These are phyloP conservation scores for Aphelenchoides bicaudatus DNA, from an alignment of 2,888 invertebrate species.

Conservation along the genomic window DNA sequence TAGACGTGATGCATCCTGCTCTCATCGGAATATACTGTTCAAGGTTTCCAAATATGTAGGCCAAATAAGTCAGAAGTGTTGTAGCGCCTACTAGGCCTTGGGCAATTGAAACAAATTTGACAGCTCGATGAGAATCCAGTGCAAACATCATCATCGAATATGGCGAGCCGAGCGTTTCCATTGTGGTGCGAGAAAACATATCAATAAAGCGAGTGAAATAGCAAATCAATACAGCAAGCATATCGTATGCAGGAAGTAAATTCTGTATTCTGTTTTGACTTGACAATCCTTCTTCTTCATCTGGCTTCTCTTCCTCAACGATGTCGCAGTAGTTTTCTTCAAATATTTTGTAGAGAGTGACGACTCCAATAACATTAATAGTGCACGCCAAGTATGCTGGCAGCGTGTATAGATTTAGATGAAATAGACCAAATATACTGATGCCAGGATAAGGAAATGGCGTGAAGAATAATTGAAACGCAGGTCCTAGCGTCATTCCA, in stretches of 20 bases:
- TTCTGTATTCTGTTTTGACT: constrained; percentile 50
- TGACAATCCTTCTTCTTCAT: neutral
- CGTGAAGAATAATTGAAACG: constrained; percentile 61
- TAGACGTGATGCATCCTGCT: constrained; percentile 9
- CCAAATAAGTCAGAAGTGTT: constrained; percentile 58
- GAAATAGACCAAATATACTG: constrained; percentile 41
- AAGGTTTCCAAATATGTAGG: constrained; percentile 59
- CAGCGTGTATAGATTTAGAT: constrained; percentile 41
- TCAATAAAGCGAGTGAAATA: constrained; percentile 60
- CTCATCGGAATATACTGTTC: constrained; percentile 32
- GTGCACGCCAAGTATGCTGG: constrained; percentile 34
- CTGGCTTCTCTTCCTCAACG: constrained; percentile 33
- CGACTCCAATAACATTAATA: constrained; percentile 30
- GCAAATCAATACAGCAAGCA: constrained; percentile 39
- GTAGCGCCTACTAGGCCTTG: constrained; percentile 54
- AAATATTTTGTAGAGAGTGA: constrained; percentile 26
- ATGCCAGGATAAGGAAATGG: constrained; percentile 54
- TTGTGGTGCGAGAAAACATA: constrained; percentile 61
- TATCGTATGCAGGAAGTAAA: constrained; percentile 51
- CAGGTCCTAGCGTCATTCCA: constrained; percentile 38
- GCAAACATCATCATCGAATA: constrained; percentile 62
- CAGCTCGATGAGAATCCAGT: constrained; percentile 60
- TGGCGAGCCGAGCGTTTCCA: constrained; percentile 62
- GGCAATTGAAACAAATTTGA: constrained; percentile 60
- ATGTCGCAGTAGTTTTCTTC: constrained; percentile 31